phyloP scores from a whole-genome alignment of 2,888 invertebrate species.

The Drosophila histrio region DNA sequence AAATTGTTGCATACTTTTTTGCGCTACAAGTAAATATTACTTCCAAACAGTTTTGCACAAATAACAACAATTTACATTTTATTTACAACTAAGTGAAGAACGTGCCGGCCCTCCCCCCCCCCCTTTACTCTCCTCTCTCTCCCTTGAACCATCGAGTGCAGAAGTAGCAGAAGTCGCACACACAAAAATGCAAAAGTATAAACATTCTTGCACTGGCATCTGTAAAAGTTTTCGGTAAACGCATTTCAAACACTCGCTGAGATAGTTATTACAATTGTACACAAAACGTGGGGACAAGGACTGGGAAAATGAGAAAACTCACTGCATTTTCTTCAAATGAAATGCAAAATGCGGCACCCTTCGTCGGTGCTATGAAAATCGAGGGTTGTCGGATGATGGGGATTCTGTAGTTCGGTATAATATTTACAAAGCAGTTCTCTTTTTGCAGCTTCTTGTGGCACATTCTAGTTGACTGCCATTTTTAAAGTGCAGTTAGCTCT shows the following conservation, averaged over 20 bases:
- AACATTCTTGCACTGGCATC: slow-evolving; percentile 69
- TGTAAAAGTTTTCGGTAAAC: slow-evolving; percentile 76
- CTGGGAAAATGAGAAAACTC: slow-evolving; percentile 38
- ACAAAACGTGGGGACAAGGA: slow-evolving; percentile 36
- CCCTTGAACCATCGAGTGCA: neutral
- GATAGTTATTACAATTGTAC: slow-evolving; percentile 78
- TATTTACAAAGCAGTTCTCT: slow-evolving; percentile 67
- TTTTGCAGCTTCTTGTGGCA: slow-evolving; percentile 30
- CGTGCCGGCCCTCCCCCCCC: slow-evolving; percentile 22
- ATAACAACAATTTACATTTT: slow-evolving; percentile 56
- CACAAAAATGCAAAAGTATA: slow-evolving; percentile 66
- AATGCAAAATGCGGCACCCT: slow-evolving; percentile 68
- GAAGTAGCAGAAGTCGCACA: slow-evolving; percentile 50
- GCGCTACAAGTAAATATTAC: slow-evolving; percentile 46
- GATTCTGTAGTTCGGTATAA: slow-evolving; percentile 17
- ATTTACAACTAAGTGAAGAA: slow-evolving; percentile 58
- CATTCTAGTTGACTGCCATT: slow-evolving; percentile 64
- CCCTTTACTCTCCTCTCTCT: neutral
- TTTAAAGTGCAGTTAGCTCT: slow-evolving; percentile 76
- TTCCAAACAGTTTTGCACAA: slow-evolving; percentile 25
- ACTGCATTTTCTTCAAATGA: slow-evolving; percentile 67
- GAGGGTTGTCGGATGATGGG: neutral
- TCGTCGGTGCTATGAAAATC: neutral
- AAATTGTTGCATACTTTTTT: slow-evolving; percentile 43
- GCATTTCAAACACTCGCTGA: slow-evolving; percentile 79